Evolutionary conservation across 2,888 invertebrate species (phyloP).

Genomic region (Pristionchus mayeri): DNA sequence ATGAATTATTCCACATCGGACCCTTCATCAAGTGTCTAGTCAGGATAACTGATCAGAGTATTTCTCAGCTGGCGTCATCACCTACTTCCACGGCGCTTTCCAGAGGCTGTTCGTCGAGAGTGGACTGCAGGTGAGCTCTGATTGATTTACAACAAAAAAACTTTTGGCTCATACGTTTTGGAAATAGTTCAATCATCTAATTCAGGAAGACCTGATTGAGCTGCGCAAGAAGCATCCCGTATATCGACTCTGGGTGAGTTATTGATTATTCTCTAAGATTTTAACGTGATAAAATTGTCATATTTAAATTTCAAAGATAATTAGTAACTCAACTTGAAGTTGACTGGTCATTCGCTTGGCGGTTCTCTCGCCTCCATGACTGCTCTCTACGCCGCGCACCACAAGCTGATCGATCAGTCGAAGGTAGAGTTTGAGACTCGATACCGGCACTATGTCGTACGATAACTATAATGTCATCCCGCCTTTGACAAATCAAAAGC

Average conservation of each 20-base stretch:
- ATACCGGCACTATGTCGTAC: too few relatives aligned
- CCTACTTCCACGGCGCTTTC: slow-evolving; percentile 74
- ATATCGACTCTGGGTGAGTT: slow-evolving; percentile 72
- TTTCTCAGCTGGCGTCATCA: slow-evolving; percentile 67
- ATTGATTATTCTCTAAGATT: not conserved
- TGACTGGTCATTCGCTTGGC: slow-evolving; percentile 75
- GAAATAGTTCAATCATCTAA: not conserved
- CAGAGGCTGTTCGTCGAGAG: slow-evolving; percentile 68
- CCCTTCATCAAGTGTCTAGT: too few relatives aligned
- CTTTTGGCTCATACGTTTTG: not conserved
- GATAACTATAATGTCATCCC: too few relatives aligned
- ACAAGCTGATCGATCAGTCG: slow-evolving; percentile 66
- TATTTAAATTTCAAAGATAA: not conserved
- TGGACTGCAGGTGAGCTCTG: slow-evolving; percentile 22
- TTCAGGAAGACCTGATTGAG: slow-evolving; percentile 66
- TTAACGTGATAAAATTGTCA: not conserved
- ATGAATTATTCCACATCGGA: too few relatives aligned
- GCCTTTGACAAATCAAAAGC: too few relatives aligned
- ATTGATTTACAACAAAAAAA: not conserved
- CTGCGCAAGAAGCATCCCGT: slow-evolving; percentile 72
- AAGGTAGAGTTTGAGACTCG: slow-evolving; percentile 54
- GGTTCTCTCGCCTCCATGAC: slow-evolving; percentile 75
- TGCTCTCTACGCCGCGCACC: slow-evolving; percentile 71
- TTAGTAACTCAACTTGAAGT: slow-evolving; percentile 51
- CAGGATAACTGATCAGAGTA: too few relatives aligned